A percentile compares a stretch with the other conserved stretches of the same genome.
These are phyloP conservation scores for Artemia sinica DNA, from an alignment of 2,888 invertebrate species.

Conservation along the genomic window DNA sequence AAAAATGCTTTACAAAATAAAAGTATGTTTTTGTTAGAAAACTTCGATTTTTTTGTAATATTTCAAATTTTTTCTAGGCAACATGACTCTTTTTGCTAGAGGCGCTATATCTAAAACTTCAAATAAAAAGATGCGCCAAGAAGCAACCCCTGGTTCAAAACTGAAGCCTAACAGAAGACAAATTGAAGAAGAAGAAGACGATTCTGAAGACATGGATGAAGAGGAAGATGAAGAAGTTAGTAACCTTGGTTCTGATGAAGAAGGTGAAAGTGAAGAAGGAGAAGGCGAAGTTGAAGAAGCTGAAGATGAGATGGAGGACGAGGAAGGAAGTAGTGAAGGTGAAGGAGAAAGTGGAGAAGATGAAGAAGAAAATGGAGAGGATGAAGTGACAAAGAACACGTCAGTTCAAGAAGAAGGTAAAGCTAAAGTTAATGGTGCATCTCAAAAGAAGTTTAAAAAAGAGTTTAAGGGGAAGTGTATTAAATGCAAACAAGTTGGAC, in stretches of 20 bases:
- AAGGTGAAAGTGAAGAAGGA: neutral
- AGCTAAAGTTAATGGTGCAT: neutral
- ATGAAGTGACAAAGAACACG: no score
- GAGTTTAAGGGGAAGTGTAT: slow-evolving; percentile 46
- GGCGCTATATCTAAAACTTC: slow-evolving; percentile 13
- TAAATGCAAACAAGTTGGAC: slow-evolving; percentile 59
- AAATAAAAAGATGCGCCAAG: slow-evolving; percentile 13
- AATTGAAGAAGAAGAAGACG: slow-evolving; percentile 6
- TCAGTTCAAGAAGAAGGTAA: neutral
- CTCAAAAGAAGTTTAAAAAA: slow-evolving; percentile 35
- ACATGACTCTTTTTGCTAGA: slow-evolving; percentile 18
- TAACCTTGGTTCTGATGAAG: neutral
- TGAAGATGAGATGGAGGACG: neutral
- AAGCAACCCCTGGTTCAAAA: slow-evolving; percentile 12
- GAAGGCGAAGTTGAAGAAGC: slow-evolving; percentile 12
- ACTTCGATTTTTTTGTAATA: no score
- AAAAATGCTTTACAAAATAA: no score
- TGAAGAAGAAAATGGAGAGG: neutral
- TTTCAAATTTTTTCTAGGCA: neutral
- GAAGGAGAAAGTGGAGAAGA: neutral
- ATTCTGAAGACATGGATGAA: neutral
- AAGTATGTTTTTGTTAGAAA: no score
- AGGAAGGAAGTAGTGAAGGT: slow-evolving; percentile 15
- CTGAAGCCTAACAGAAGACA: neutral
- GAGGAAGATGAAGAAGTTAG: slow-evolving; percentile 7